These are phyloP conservation scores for Diphyllodes magnificus DNA, from an alignment of 2,113 vertebrate genomes.

Conservation along the genomic window DNA sequence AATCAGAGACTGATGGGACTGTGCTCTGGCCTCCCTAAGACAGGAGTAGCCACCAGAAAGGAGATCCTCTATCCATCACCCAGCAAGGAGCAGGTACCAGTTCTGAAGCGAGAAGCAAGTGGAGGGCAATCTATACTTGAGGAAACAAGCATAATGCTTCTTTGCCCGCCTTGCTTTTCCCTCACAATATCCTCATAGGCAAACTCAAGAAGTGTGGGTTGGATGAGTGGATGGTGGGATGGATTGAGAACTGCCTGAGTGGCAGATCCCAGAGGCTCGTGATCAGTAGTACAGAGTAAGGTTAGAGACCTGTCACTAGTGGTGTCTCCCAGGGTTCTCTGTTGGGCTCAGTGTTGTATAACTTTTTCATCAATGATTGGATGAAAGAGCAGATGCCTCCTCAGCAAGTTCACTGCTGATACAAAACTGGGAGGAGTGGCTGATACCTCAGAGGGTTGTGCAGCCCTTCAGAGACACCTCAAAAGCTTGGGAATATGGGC, in stretches of 20 bases:
- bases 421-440: not conserved
- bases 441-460: not conserved
- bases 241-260: not conserved
- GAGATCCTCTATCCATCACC: not conserved
- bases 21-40: not conserved
- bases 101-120: not conserved
- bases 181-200: not conserved
- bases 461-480: not conserved
- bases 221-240: not conserved
- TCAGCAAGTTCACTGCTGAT: not conserved
- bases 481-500: not conserved
- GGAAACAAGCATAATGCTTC: not conserved
- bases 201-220: not conserved
- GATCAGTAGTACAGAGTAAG: not conserved
- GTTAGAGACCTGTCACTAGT: not conserved
- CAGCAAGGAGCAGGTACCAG: not conserved
- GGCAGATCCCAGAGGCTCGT: not conserved
- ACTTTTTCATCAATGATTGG: not conserved
- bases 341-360: not conserved
- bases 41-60: not conserved
- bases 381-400: not conserved
- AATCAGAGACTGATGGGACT: not conserved
- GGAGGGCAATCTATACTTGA: not conserved
- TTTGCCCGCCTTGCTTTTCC: not conserved
- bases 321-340: not conserved